Evolutionary conservation across 1,140 invertebrate species (phyloP).

Genomic region (Drosophila sp.): DNA sequence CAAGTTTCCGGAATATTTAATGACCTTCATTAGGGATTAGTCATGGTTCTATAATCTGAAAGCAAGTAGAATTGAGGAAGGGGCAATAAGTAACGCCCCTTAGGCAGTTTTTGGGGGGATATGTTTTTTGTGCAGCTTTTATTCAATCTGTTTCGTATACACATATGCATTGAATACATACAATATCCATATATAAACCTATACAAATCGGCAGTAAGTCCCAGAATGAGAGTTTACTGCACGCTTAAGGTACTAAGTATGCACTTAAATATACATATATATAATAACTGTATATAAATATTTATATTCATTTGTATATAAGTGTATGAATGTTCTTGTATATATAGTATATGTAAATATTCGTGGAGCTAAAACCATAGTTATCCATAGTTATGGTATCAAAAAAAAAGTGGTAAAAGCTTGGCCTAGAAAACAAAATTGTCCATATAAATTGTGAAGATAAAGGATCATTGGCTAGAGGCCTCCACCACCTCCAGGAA

Average conservation of each 20-base stretch:
- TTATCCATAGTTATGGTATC: too few species aligned
- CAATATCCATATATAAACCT: not conserved
- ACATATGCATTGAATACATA: not conserved
- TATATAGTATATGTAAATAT: not conserved
- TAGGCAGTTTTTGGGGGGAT: not conserved
- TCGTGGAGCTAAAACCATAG: not conserved
- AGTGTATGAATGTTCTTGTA: not conserved
- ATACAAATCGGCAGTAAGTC: conserved; percentile 4
- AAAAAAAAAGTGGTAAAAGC: too few species aligned
- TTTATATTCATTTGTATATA: not conserved
- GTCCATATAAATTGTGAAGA: not conserved
- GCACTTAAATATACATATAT: not conserved
- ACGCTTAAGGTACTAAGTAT: conserved; percentile 4
- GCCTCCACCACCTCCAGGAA: conserved; percentile 27
- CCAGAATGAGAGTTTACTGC: not conserved
- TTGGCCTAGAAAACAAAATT: not conserved
- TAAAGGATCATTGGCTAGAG: conserved; percentile 7
- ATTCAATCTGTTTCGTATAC: not conserved
- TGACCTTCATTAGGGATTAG: too few species aligned
- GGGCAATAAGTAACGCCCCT: too few species aligned
- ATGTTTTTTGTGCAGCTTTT: conserved; percentile 3
- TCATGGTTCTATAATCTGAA: too few species aligned
- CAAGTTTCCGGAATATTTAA: too few species aligned
- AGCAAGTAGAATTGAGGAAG: too few species aligned
- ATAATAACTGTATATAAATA: not conserved